Conservation (phyloP, 2,113 vertebrate genomes). For the Melanotaenia duboulayi region DNA sequence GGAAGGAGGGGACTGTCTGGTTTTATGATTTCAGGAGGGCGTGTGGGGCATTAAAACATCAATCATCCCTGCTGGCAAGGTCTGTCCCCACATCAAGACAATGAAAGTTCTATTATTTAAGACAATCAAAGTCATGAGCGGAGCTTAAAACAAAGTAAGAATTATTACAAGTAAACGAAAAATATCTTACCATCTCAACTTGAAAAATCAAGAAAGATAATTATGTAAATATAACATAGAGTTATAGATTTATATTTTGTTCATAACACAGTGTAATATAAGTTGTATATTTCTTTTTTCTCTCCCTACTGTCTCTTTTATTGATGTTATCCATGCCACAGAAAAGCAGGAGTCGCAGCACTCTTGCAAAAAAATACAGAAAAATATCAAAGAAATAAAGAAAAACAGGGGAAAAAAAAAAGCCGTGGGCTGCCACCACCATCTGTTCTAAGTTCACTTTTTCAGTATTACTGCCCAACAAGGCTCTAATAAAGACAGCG, state of each 20-base stretch:
- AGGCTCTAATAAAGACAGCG: slow-evolving; percentile 99
- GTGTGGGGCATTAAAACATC: slow-evolving; percentile 60
- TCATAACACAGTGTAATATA: slow-evolving; percentile 99
- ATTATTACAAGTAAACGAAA: slow-evolving; percentile 73
- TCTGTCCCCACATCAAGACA: slow-evolving; percentile 75
- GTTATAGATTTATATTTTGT: slow-evolving; percentile 99
- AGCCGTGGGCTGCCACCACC: slow-evolving; percentile 93
- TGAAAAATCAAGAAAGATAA: slow-evolving; percentile 99
- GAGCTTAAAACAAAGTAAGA: slow-evolving; percentile 95
- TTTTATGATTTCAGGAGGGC: slow-evolving; percentile 31
- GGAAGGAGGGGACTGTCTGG: slow-evolving; percentile 62
- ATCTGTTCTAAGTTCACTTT: slow-evolving; percentile 94
- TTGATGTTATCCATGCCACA: slow-evolving; percentile 99
- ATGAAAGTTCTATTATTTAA: slow-evolving; percentile 87
- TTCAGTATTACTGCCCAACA: slow-evolving; percentile 99
- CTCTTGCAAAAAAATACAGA: slow-evolving; percentile 90
- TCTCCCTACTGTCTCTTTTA: slow-evolving; percentile 90
- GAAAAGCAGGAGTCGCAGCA: slow-evolving; percentile 92
- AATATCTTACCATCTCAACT: slow-evolving; percentile 98
- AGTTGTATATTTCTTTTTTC: slow-evolving; percentile 99
- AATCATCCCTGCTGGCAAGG: slow-evolving; percentile 80
- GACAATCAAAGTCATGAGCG: slow-evolving; percentile 99
- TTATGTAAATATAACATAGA: slow-evolving; percentile 99
- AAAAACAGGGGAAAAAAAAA: slow-evolving; percentile 83
- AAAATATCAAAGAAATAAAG: slow-evolving; percentile 79